Evolutionary conservation across 2,888 invertebrate genomes (phyloP), one percentile per base, ranked within the genome.

Genomic region (Alcis repandata): DNA sequence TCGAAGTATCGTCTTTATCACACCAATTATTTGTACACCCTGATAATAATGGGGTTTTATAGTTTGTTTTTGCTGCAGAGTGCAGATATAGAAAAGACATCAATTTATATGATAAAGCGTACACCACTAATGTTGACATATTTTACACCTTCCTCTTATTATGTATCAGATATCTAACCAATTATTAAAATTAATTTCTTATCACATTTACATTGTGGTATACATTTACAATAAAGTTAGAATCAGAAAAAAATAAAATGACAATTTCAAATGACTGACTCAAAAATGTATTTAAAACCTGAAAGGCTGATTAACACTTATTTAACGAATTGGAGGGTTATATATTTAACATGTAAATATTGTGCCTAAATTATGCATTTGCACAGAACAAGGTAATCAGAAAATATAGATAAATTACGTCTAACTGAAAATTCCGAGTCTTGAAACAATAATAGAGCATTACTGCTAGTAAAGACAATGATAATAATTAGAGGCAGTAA

Each of bases 211-310:
- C 40, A 67, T 27, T 49, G 43, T 52, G 40, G 17, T 10, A 19
- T 60, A 67, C 59, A 67, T 45, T 20, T 20, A 48, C 59, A 64
- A 61, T 48, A 62, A 40, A 59, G 13, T 11, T 27, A 20, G 2
- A 27, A 22, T 59, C 36, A 54, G 54, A 56, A 20, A 46, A 49
- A 62, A 8, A 4, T 38, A n/a, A 38, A 38, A n/a, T n/a, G 6
- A n/a, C 13, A 38, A n/a, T 0, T n/a, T 13, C 6, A n/a, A 13
- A 6, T n/a, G 13, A n/a, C 6, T 13, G 7, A 38, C 38, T 10
- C 2, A 38, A 38, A 33, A 10, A 33, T 9, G 10, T 7, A 9
- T 33, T 9, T 10, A 33, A 33, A 33, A 10, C 1, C 10, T 9
- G 1, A 33, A 33, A 33, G n/a, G 27, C 27, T 27, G 27, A 27